Conservation (phyloP, 2,797 vertebrate species). For the Coregonus ussuriensis region DNA sequence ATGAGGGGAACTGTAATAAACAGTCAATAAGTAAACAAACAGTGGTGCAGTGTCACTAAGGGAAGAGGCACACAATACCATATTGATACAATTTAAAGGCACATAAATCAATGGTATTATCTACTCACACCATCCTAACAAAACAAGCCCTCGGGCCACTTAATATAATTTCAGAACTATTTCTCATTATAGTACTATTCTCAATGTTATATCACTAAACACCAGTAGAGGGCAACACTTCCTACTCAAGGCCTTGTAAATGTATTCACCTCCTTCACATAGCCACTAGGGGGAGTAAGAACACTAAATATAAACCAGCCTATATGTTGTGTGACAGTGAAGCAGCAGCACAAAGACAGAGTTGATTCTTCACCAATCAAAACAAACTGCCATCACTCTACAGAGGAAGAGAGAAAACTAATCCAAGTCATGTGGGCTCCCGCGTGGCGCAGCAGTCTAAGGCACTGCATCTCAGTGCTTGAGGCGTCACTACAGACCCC, state of each 20-base stretch:
- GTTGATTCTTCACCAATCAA: slow-evolving; percentile 45
- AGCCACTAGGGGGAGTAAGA: slow-evolving; percentile 59
- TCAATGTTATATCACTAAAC: neutral
- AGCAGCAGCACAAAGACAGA: slow-evolving; percentile 22
- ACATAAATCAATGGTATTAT: neutral
- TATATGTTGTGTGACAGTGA: neutral
- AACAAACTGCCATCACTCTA: slow-evolving; percentile 30
- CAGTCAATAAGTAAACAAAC: neutral
- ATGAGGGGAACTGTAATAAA: neutral
- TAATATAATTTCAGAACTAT: neutral
- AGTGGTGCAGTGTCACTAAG: neutral
- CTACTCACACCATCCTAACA: neutral
- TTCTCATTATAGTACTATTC: neutral
- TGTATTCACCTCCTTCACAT: slow-evolving; percentile 2
- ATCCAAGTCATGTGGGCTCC: slow-evolving; percentile 15
- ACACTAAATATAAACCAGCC: neutral
- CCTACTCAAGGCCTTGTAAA: neutral
- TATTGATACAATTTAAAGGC: neutral
- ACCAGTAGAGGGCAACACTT: slow-evolving; percentile 12
- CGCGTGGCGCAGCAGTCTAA: no score
- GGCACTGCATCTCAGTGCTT: no score
- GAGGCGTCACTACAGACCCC: no score
- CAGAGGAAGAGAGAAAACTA: neutral
- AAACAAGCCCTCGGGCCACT: neutral
- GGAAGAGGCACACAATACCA: neutral